Percentiles rank a stretch among this genome's conserved stretches.
Conservation (phyloP, 92 coral and sea anemone genomes). For the Epizoanthus ramosus region DNA sequence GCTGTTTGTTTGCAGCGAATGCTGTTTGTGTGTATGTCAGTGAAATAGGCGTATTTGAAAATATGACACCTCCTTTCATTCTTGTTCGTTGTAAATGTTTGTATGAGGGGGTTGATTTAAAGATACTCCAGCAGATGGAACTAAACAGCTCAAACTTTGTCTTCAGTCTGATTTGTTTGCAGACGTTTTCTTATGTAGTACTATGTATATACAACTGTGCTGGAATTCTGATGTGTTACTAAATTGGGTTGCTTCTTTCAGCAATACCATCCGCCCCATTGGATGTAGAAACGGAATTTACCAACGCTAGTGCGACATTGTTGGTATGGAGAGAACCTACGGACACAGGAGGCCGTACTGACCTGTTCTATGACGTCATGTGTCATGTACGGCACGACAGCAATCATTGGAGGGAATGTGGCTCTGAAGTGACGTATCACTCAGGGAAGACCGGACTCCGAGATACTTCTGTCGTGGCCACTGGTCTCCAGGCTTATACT, state of each 20-base stretch:
- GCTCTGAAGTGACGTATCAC: not conserved
- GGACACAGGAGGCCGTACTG: constrained; percentile 25
- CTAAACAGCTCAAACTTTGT: too few relatives aligned
- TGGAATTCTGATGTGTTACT: too few relatives aligned
- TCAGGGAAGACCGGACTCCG: not conserved
- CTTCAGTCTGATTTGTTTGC: not conserved
- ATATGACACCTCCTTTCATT: too few relatives aligned
- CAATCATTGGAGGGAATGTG: not conserved
- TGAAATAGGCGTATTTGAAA: too few relatives aligned
- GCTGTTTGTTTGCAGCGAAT: too few relatives aligned
- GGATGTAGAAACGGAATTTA: not conserved
- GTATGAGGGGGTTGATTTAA: too few relatives aligned
- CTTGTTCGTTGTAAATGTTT: too few relatives aligned
- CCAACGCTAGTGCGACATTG: not conserved
- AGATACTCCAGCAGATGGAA: too few relatives aligned
- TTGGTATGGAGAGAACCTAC: not conserved
- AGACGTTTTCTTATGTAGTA: not conserved
- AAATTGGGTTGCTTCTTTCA: not conserved
- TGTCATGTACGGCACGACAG: too few relatives aligned
- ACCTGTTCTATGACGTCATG: not conserved
- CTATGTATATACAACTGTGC: not conserved
- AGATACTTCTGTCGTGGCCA: not conserved
- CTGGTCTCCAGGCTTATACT: constrained; percentile 4
- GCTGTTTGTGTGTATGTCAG: too few relatives aligned
- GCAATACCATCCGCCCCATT: constrained; percentile 26